Evolutionary conservation across 2,888 invertebrate genomes (phyloP), one percentile per base, ranked within the genome.

Genomic region (Hypsopygia costalis): DNA sequence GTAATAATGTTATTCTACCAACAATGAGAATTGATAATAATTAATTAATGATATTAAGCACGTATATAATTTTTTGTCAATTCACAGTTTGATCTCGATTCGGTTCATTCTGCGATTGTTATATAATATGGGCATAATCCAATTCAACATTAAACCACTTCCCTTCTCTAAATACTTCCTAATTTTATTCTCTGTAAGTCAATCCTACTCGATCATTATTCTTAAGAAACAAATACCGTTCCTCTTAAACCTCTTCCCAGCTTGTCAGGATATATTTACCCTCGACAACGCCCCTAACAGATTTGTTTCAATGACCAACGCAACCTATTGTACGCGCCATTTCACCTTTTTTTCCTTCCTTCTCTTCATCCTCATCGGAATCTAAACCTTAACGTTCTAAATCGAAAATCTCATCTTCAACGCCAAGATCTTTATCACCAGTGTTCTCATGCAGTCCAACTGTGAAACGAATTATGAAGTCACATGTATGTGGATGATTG

Each of bases 401-500:
- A 1, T 6, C 27, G 46, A 66, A 39, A 51, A 63, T 52, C 20
- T 6, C 43, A 41, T 52, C 51, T 74, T 3, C 11, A 31, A 36
- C 45, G 35, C 3, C 43, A 37, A 66, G 74, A 79, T 77, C 63
- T 44, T 72, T 74, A 80, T 79, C 78, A 49, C 11, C 41, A 47
- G 53, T 52, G 52, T 72, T 70, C 73, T 69, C 69, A 66, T 65
- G 66, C 59, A 52, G 53, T 50, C 47, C 53, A 51, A 63, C 69
- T 73, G 74, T 68, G 64, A 69, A 72, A 70, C 66, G 67, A 71
- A 74, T 77, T 77, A 81, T 74, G 69, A 74, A 80, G 74, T 75
- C 71, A 68, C 73, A 67, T 73, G 78, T 70, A 72, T 62, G 68
- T 56, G 68, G 69, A 64, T 81, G 80, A 83, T 81, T 83, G 85